These are phyloP conservation scores for Cyrtodaria siliqua DNA, from an alignment of 2,888 invertebrate genomes.

Conservation along the genomic window DNA sequence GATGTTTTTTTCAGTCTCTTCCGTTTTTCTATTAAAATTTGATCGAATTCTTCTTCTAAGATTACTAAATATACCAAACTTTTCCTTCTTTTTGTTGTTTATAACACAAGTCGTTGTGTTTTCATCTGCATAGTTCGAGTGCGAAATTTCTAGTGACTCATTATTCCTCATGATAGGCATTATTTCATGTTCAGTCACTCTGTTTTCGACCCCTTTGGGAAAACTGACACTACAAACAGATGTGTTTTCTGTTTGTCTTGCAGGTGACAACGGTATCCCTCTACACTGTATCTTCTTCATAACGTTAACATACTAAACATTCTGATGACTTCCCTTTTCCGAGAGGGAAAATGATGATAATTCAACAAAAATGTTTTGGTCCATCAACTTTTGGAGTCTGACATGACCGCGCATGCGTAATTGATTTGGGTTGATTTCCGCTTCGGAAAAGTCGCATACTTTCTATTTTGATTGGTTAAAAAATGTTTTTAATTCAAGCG, in stretches of 20 bases:
- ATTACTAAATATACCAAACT: constrained; percentile 76
- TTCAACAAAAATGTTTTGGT: constrained; percentile 24
- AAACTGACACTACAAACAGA: constrained; percentile 17
- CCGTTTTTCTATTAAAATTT: constrained; percentile 71
- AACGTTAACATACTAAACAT: constrained; percentile 44
- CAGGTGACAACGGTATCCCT: constrained; percentile 67
- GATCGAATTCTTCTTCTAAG: constrained; percentile 73
- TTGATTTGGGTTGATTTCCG: constrained; percentile 48
- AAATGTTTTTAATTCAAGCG: neutral
- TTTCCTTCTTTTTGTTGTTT: constrained; percentile 73
- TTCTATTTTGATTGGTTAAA: constrained; percentile 51
- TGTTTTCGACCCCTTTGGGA: constrained; percentile 35
- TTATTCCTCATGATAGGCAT: constrained; percentile 54
- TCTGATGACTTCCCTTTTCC: constrained; percentile 1
- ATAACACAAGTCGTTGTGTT: constrained; percentile 53
- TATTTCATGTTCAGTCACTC: constrained; percentile 28
- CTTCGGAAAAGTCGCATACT: constrained; percentile 36
- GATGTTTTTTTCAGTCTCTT: constrained; percentile 65
- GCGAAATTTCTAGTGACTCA: constrained; percentile 63
- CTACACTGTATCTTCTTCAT: constrained; percentile 78
- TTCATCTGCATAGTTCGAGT: constrained; percentile 63
- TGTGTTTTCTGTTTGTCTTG: constrained; percentile 21
- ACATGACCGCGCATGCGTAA: constrained; percentile 64
- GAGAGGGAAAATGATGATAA: constrained; percentile 21
- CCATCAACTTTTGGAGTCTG: constrained; percentile 34